These are phyloP conservation scores for Sinodicranocentrus sp. DNA, from an alignment of 2,888 invertebrate species.

Conservation along the genomic window DNA sequence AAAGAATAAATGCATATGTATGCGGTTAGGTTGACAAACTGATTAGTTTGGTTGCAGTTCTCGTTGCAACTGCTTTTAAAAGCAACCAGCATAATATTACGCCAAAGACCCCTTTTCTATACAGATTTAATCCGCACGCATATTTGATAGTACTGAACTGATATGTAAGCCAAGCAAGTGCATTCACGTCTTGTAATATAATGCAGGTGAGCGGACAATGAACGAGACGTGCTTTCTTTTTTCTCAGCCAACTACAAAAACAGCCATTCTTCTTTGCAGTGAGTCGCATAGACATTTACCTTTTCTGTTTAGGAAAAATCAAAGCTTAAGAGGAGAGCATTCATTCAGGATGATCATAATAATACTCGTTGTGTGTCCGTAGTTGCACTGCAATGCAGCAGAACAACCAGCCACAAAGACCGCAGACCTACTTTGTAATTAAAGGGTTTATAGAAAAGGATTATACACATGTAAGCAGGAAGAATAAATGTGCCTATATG, in stretches of 20 bases:
- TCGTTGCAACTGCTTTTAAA: too few relatives aligned
- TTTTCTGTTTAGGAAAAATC: slow-evolving; percentile 12
- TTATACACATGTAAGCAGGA: slow-evolving; percentile 3
- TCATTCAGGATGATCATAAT: neutral
- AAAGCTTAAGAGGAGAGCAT: neutral
- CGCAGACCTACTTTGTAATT: slow-evolving; percentile 68
- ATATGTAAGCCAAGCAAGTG: slow-evolving; percentile 16
- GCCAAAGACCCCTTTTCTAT: too few relatives aligned
- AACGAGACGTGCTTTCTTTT: slow-evolving; percentile 48
- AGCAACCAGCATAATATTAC: too few relatives aligned
- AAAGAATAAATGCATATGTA: slow-evolving; percentile 16
- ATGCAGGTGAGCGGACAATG: slow-evolving; percentile 1
- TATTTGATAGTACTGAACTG: too few relatives aligned
- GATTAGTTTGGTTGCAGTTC: too few relatives aligned
- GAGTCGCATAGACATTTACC: slow-evolving; percentile 13
- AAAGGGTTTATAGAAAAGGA: slow-evolving; percentile 27
- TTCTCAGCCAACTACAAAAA: neutral
- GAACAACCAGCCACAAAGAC: slow-evolving; percentile 55
- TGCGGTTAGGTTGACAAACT: neutral
- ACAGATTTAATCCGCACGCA: too few relatives aligned
- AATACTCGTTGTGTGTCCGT: slow-evolving; percentile 1
- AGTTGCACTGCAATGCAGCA: slow-evolving; percentile 45
- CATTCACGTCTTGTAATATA: slow-evolving; percentile 1
- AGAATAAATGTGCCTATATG: too few relatives aligned
- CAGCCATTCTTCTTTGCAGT: neutral